These are phyloP conservation scores for Oscheius sp. DNA, from an alignment of 2,888 invertebrate species.

Conservation along the genomic window DNA sequence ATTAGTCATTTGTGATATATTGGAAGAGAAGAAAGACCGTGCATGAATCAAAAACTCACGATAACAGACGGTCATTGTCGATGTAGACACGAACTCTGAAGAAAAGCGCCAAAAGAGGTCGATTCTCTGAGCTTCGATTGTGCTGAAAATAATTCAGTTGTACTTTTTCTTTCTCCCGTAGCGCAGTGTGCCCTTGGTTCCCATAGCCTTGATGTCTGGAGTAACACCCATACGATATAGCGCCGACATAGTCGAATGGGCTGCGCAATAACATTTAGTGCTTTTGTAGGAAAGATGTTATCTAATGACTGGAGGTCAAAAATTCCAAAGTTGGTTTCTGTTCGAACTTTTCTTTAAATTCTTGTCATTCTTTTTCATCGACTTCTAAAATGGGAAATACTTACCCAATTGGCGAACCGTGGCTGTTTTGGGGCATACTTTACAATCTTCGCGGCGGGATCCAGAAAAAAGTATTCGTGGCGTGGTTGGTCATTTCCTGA, in stretches of 20 bases:
- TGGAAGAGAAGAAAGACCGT: background rate
- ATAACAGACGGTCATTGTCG: constrained; percentile 56
- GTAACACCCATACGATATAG: constrained; percentile 9
- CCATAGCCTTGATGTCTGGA: constrained; percentile 17
- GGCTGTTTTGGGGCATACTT: constrained; percentile 61
- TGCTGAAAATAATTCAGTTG: constrained; percentile 41
- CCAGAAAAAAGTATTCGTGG: constrained; percentile 62
- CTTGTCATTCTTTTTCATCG: background rate
- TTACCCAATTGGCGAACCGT: constrained; percentile 56
- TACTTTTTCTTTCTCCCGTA: too few relatives aligned
- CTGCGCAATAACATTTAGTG: constrained; percentile 4
- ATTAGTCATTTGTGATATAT: constrained; percentile 27
- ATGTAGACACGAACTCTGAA: constrained; percentile 65
- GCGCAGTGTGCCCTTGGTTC: background rate
- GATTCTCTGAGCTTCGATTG: constrained; percentile 50
- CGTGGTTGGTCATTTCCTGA: constrained; percentile 53
- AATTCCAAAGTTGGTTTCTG: background rate
- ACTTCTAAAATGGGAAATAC: too few relatives aligned
- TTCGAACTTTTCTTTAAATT: background rate
- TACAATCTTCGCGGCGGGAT: constrained; percentile 56
- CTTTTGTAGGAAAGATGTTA: background rate
- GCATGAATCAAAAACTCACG: constrained; percentile 43
- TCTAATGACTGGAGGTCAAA: background rate
- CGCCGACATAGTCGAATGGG: background rate
- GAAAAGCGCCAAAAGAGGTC: constrained; percentile 60